Conservation (phyloP, 2,113 vertebrate genomes). For the Cololabis saira region DNA sequence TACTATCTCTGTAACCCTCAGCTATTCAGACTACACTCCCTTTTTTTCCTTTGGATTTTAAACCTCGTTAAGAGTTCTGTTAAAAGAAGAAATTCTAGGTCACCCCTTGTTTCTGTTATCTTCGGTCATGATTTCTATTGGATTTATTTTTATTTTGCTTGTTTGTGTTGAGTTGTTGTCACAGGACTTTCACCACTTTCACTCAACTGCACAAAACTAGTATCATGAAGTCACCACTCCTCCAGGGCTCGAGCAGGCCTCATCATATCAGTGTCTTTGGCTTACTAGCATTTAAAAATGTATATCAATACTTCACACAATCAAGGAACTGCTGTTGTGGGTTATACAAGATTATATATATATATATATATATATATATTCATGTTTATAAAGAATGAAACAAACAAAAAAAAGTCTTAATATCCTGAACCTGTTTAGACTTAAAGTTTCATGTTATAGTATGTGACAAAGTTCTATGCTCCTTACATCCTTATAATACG, state of each 20-base stretch:
- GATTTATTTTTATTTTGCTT: background rate
- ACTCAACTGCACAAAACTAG: background rate
- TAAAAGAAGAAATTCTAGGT: background rate
- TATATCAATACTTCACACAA: no score
- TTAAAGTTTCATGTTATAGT: no score
- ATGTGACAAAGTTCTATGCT: no score
- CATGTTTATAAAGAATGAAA: no score
- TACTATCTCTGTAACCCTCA: background rate
- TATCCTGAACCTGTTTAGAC: no score
- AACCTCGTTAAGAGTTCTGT: background rate
- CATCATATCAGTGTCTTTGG: background rate
- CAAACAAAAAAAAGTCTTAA: no score
- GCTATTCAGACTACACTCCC: background rate
- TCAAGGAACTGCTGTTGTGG: no score
- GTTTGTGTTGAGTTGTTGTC: background rate
- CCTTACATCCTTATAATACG: no score
- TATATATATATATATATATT: no score
- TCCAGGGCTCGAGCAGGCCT: background rate
- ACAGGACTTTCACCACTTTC: background rate
- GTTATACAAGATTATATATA: no score
- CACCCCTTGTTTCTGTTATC: background rate
- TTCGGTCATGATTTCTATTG: background rate
- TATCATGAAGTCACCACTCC: background rate
- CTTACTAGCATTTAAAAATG: no score
- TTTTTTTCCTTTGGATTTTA: background rate